phyloP scores from a whole-genome alignment of 2,888 invertebrate species.

The Ichneumon xanthorius region DNA sequence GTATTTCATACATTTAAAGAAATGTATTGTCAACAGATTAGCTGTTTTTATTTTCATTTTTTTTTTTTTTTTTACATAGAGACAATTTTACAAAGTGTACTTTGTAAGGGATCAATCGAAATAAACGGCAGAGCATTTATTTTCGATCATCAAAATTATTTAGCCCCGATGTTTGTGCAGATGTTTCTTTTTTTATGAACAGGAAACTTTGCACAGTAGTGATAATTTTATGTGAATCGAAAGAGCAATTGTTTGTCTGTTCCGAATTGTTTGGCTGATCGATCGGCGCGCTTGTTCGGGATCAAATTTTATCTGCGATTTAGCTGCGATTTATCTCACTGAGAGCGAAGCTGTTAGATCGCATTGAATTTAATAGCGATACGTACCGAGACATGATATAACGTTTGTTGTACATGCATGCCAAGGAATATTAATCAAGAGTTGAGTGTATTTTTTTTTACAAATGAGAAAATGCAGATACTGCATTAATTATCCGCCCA shows the following conservation, averaged over 20 bases:
- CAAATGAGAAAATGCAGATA: not conserved
- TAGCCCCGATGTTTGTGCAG: not conserved
- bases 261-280: not conserved
- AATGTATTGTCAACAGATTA: not conserved
- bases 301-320: not conserved
- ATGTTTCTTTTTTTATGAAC: not conserved
- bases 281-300: not conserved
- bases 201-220: not conserved
- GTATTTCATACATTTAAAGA: not conserved
- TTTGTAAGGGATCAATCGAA: not conserved
- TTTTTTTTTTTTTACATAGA: not conserved
- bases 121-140: not conserved
- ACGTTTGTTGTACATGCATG: constrained; percentile 16
- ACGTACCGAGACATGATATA: constrained; percentile 4
- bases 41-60: not conserved
- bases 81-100: not conserved
- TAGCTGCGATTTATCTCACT: not conserved
- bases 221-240: not conserved
- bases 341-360: not conserved
- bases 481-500: constrained; percentile 42
- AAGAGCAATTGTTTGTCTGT: not conserved
- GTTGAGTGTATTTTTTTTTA: constrained; percentile 1
- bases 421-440: constrained; percentile 18
- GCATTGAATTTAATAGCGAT: constrained; percentile 15
- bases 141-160: not conserved